Conservation (phyloP, 2,113 vertebrate species). For the Pelecanoides urinatrix region DNA sequence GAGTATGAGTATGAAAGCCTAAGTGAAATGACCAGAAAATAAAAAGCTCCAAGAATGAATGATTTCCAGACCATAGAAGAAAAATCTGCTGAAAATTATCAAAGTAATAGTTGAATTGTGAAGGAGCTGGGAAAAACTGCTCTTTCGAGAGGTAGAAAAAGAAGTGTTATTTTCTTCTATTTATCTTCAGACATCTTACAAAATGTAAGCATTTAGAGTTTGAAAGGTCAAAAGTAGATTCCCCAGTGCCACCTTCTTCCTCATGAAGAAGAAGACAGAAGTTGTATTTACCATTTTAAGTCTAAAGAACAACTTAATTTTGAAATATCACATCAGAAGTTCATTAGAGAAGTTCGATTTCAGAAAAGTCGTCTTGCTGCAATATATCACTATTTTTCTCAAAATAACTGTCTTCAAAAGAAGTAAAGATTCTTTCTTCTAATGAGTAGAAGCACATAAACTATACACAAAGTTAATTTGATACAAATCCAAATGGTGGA, state of each 20-base stretch:
- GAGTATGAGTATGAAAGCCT: background rate
- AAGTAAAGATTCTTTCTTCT: background rate
- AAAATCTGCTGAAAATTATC: background rate
- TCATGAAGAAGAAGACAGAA: background rate
- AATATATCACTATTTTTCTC: background rate
- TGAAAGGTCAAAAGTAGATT: background rate
- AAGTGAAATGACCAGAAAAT: background rate
- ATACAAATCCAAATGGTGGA: background rate
- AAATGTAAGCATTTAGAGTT: background rate
- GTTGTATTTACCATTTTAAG: background rate
- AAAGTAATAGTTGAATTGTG: background rate
- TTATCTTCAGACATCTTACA: background rate
- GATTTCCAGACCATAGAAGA: background rate
- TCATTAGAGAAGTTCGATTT: background rate
- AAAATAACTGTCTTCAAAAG: background rate
- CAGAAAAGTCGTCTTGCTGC: background rate
- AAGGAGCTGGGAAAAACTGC: background rate
- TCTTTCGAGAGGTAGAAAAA: background rate
- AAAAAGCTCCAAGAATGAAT: background rate
- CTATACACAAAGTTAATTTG: background rate
- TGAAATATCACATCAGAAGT: background rate
- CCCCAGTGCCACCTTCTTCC: background rate
- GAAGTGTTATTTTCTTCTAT: background rate
- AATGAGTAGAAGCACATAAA: background rate
- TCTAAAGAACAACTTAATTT: background rate